Conservation (phyloP, 2,797 vertebrate species). For the Tiaroga cobitis region DNA sequence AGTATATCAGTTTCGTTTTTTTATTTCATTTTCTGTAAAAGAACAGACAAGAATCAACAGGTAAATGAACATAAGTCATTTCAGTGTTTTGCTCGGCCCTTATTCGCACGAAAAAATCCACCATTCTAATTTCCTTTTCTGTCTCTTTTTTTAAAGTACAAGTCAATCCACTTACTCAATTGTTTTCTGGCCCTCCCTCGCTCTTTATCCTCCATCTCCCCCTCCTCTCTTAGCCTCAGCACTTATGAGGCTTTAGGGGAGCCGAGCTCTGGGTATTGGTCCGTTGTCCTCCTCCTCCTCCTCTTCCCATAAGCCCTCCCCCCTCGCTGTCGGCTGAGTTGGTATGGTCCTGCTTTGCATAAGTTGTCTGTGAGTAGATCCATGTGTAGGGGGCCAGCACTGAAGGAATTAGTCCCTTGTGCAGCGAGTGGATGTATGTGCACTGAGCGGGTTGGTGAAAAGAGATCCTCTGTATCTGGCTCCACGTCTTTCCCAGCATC, state of each 20-base stretch:
- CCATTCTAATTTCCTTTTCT: constrained; percentile 62
- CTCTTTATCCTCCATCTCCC: constrained; percentile 56
- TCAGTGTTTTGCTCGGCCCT: constrained; percentile 61
- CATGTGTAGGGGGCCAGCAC: constrained; percentile 83
- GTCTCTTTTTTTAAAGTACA: constrained; percentile 49
- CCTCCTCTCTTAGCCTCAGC: constrained; percentile 78
- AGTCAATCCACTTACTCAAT: constrained; percentile 77
- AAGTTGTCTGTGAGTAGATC: constrained; percentile 93
- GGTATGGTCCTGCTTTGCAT: constrained; percentile 97
- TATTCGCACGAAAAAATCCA: constrained; percentile 67
- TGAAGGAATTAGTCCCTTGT: constrained; percentile 85
- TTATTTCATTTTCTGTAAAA: constrained; percentile 56
- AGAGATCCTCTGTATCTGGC: constrained; percentile 65
- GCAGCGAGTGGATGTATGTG: constrained; percentile 85
- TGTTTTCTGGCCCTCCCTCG: constrained; percentile 57
- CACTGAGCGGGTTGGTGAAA: constrained; percentile 69
- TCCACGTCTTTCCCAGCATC: constrained; percentile 65
- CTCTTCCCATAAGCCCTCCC: constrained; percentile 75
- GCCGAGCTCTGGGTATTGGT: constrained; percentile 77
- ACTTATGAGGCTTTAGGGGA: constrained; percentile 79
- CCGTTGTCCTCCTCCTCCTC: constrained; percentile 66
- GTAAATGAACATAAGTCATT: constrained; percentile 64
- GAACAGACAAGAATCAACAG: constrained; percentile 56
- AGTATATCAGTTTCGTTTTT: constrained; percentile 53
- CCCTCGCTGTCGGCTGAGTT: constrained; percentile 76